Evolutionary conservation across 2,888 invertebrate species (phyloP).

Genomic region (Acronicta aceris): DNA sequence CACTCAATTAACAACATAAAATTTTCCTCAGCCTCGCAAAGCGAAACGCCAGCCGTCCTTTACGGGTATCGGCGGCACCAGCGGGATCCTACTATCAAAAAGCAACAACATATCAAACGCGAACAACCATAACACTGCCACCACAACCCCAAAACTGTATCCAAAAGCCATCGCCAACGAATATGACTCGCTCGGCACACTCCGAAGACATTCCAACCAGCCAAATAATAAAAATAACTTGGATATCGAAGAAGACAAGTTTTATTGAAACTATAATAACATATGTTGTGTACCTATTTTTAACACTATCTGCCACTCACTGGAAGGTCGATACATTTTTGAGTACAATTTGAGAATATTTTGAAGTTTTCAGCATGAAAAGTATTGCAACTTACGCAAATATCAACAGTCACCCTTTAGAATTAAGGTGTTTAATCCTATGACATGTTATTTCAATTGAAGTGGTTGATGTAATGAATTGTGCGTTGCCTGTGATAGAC

Average conservation of each 20-base stretch:
- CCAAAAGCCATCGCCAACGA: constrained; percentile 93
- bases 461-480: constrained; percentile 10
- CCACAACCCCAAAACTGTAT: constrained; percentile 91
- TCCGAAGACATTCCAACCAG: constrained; percentile 93
- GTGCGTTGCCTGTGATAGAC: constrained; percentile 39
- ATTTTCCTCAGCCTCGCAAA: constrained; percentile 78
- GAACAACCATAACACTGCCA: constrained; percentile 89
- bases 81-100: constrained; percentile 88
- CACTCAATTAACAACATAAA: too few species aligned
- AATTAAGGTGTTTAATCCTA: background rate
- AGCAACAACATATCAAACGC: constrained; percentile 90
- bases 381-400: too few species aligned
- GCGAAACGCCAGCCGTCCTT: constrained; percentile 93
- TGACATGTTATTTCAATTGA: background rate
- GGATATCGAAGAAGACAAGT: constrained; percentile 91
- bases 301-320: background rate
- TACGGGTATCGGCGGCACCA: constrained; percentile 87
- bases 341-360: too few species aligned
- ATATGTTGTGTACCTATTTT: constrained; percentile 12
- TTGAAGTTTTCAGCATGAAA: background rate
- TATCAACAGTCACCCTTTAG: too few species aligned
- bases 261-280: constrained; percentile 82
- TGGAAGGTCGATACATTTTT: too few species aligned
- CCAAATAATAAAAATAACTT: constrained; percentile 90
- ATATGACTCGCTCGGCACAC: constrained; percentile 92